Conservation (phyloP, 2,113 vertebrate species). For the Tragelaphus strepsiceros region DNA sequence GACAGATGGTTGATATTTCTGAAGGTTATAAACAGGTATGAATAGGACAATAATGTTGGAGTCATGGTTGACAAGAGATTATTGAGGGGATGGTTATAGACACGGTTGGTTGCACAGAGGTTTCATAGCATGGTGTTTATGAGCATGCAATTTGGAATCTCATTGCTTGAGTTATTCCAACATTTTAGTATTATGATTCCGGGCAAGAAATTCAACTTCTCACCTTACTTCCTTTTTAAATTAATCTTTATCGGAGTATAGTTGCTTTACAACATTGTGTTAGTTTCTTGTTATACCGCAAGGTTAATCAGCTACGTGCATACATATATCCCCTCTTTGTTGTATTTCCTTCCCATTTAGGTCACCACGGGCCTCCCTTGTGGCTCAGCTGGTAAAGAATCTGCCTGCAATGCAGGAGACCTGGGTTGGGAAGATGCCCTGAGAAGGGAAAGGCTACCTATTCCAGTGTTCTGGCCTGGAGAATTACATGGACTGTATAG, state of each 20-base stretch:
- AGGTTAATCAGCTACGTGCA: background rate
- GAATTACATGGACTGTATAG: background rate
- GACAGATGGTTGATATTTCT: background rate
- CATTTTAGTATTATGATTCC: background rate
- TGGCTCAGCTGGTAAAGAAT: background rate
- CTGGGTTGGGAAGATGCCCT: background rate
- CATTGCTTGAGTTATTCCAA: background rate
- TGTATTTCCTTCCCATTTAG: background rate
- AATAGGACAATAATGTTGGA: too few relatives aligned
- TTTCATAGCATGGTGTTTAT: background rate
- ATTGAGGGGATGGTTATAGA: background rate
- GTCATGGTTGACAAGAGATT: background rate
- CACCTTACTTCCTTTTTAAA: background rate
- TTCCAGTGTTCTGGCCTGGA: background rate
- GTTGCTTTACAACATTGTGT: background rate
- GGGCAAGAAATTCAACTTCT: background rate
- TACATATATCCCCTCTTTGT: background rate
- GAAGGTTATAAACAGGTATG: background rate
- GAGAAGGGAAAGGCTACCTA: background rate
- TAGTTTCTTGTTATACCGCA: background rate
- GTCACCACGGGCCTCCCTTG: background rate
- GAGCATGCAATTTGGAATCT: background rate
- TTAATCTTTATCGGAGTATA: background rate
- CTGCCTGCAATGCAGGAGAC: background rate
- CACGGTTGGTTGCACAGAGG: background rate